Evolutionary conservation across 2,888 invertebrate genomes (phyloP), one percentile per base, ranked within the genome.

Genomic region (Apantesis nais): DNA sequence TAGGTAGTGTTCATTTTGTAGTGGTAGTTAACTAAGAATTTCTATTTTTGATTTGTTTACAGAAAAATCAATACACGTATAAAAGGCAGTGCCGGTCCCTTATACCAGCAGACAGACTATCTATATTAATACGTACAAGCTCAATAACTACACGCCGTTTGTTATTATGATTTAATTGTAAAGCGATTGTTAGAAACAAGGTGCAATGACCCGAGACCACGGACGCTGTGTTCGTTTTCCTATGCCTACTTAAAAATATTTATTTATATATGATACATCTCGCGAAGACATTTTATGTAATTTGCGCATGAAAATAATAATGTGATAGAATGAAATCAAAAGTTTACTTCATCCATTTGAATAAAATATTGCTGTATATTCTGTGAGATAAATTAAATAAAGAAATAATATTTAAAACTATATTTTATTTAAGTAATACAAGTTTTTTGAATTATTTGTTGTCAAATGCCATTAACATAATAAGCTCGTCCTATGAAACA

Each of bases 181-280:
- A 69, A 73, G 68, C 55, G 73, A 75, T 76, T 78, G 73, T 76
- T 71, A 66, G 68, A 64, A 73, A 67, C 62, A 63, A 69, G 67
- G 78, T 74, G 72, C 78, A 80, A 74, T 70, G 78, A 75, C 77
- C 79, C 64, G 67, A 69, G 71, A 66, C 62, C 64, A 61, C 48
- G 62, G 74, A 77, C 73, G 71, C 70, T 72, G 74, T 68, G 71
- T 70, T 19, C 55, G 73, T 75, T 71, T 77, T 75, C 74, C 22
- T 22, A 74, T 80, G 74, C 74, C 25, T 41, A 61, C 34, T 65
- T 64, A 67, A 34, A 48, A 37, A 39, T 44, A 16, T 63, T 14
- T 37, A 55, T 25, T 37, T 58, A 58, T 29, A 29, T 29, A 29
- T 11, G 25, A 58, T 16, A 58, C 14, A 29, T 5, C 14, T 25